Conservation (phyloP, 2,888 invertebrate genomes). For the Pemphredon lugubris region DNA sequence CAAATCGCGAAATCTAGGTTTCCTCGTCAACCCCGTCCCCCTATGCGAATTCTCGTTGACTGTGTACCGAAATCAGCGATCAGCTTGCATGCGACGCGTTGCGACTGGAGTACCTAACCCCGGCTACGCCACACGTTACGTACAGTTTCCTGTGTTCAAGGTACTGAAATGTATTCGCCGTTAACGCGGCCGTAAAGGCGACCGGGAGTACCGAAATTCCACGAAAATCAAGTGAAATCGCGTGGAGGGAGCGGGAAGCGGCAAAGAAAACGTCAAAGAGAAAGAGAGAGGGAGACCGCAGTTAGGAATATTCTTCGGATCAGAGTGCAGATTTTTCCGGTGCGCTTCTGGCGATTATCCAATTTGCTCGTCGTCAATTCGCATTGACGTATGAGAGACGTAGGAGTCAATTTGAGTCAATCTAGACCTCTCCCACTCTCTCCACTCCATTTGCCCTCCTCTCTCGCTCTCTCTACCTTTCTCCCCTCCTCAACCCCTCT, state of each 20-base stretch:
- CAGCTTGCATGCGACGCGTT: background rate
- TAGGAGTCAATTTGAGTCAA: slow-evolving; percentile 73
- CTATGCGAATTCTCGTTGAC: background rate
- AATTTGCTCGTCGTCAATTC: slow-evolving; percentile 75
- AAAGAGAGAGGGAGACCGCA: background rate
- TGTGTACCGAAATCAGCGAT: slow-evolving; percentile 7
- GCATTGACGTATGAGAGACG: slow-evolving; percentile 64
- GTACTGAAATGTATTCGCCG: too few species aligned
- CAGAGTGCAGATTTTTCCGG: slow-evolving; percentile 17
- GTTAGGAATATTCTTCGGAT: background rate
- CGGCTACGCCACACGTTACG: too few species aligned
- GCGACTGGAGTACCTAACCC: too few species aligned
- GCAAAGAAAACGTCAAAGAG: background rate
- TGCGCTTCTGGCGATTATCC: slow-evolving; percentile 73
- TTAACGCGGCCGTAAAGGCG: too few species aligned
- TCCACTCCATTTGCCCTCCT: too few species aligned
- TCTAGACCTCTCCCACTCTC: slow-evolving; percentile 58
- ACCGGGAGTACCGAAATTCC: too few species aligned
- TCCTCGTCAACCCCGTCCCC: too few species aligned
- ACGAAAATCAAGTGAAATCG: too few species aligned
- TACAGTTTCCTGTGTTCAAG: too few species aligned
- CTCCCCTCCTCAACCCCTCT: too few species aligned
- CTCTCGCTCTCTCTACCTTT: too few species aligned
- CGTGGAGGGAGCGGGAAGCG: background rate
- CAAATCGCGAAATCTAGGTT: too few species aligned